A percentile compares a stretch with the other conserved stretches of the same genome.
Evolutionary conservation across 2,888 invertebrate genomes (phyloP).

Genomic region (Agapostemon virescens): DNA sequence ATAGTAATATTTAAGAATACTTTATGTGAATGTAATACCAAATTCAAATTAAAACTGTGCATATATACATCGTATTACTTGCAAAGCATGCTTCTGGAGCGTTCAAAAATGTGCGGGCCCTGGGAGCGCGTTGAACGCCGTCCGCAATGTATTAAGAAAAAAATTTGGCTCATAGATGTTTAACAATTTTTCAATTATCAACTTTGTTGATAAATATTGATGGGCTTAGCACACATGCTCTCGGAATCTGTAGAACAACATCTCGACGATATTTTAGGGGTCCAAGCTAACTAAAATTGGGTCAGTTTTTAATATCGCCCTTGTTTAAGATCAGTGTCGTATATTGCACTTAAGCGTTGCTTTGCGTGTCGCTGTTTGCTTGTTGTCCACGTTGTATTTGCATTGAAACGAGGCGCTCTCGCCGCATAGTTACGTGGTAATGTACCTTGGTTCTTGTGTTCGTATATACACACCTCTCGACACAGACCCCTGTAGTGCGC

Average conservation of each 20-base stretch:
- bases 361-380: constrained; percentile 16
- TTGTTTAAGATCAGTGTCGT: neutral
- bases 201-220: neutral
- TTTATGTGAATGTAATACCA: too few species aligned
- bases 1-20: too few species aligned
- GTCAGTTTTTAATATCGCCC: neutral
- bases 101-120: too few species aligned
- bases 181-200: neutral
- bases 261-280: neutral
- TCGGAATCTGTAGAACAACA: neutral
- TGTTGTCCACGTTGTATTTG: constrained; percentile 39
- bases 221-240: neutral
- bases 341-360: neutral
- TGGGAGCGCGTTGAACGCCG: too few species aligned
- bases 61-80: too few species aligned
- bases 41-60: too few species aligned
- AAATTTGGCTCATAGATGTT: too few species aligned
- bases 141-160: too few species aligned
- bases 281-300: neutral
- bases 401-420: constrained; percentile 43
- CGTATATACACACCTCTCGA: neutral
- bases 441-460: constrained; percentile 42
- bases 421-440: constrained; percentile 45
- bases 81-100: too few species aligned
- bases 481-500: neutral